phyloP scores from a whole-genome alignment of 2,888 invertebrate genomes.

The Drosophila basisetae region DNA sequence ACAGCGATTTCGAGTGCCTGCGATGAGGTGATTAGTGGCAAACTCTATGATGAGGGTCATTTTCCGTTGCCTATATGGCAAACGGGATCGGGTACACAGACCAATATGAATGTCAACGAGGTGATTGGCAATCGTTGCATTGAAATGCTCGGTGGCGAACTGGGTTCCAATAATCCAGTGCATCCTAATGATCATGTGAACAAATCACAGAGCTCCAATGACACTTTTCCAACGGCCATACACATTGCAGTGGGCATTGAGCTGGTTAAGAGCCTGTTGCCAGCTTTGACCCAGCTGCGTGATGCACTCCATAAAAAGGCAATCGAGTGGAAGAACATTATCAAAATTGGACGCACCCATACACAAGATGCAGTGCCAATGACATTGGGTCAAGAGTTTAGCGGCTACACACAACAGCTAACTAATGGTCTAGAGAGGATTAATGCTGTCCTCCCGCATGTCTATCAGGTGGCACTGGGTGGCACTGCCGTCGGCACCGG shows the following conservation, averaged over 20 bases:
- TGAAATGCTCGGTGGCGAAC: constrained; percentile 92
- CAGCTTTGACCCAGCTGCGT: constrained; percentile 90
- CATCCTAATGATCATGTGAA: constrained; percentile 99
- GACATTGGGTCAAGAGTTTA: constrained; percentile 98
- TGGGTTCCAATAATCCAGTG: constrained; percentile 96
- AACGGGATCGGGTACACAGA: constrained; percentile 99
- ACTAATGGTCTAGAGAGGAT: constrained; percentile 93
- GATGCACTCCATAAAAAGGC: constrained; percentile 91
- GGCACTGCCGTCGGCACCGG: constrained; percentile 99
- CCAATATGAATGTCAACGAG: constrained; percentile 99
- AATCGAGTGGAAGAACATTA: constrained; percentile 93
- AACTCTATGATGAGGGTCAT: constrained; percentile 94
- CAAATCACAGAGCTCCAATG: constrained; percentile 98
- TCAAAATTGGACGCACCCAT: constrained; percentile 96
- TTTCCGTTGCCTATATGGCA: constrained; percentile 99
- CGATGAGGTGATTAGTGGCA: constrained; percentile 96
- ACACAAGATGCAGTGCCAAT: constrained; percentile 96
- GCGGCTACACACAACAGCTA: constrained; percentile 94
- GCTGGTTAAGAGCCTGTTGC: constrained; percentile 91
- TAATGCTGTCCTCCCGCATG: constrained; percentile 91
- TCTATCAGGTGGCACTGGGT: constrained; percentile 96
- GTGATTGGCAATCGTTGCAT: constrained; percentile 94
- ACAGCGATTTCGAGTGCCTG: constrained; percentile 95
- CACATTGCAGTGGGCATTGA: constrained; percentile 97
- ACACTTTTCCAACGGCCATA: constrained; percentile 99